A percentile compares a stretch with the other conserved stretches of the same genome.
Evolutionary conservation across 2,888 invertebrate species (phyloP).

Genomic region (Ornithoptera priamus): DNA sequence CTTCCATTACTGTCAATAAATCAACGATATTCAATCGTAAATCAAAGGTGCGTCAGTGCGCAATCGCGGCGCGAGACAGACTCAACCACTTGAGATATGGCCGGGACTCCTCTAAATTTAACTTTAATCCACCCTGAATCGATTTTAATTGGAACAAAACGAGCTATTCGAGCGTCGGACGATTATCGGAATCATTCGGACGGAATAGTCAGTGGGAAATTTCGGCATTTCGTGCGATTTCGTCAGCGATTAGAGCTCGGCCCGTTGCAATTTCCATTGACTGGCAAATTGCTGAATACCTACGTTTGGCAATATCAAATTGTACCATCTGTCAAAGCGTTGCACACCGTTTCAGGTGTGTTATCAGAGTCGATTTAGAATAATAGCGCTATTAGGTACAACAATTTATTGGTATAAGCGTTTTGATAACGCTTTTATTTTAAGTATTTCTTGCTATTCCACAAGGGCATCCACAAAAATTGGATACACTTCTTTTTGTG

Average conservation of each 20-base stretch:
- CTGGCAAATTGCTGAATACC: constrained; percentile 64
- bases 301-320: constrained; percentile 36
- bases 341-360: constrained; percentile 33
- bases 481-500: too few species aligned
- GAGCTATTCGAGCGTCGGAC: constrained; percentile 41
- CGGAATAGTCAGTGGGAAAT: constrained; percentile 73
- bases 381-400: constrained; percentile 29
- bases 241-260: constrained; percentile 68
- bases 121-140: constrained; percentile 61
- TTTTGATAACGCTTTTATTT: constrained; percentile 4
- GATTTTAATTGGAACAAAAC: constrained; percentile 70
- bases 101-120: constrained; percentile 54
- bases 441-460: background rate
- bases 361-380: constrained; percentile 33
- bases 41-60: constrained; percentile 52
- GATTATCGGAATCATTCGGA: constrained; percentile 58
- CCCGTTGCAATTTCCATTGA: constrained; percentile 77
- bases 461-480: too few species aligned
- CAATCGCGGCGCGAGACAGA: constrained; percentile 51
- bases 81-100: constrained; percentile 67
- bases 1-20: constrained; percentile 61
- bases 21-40: constrained; percentile 54
- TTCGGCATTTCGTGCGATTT: constrained; percentile 50
- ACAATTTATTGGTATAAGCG: constrained; percentile 17
- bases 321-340: constrained; percentile 40